Conservation (phyloP, 2,113 vertebrate genomes). For the Trichechus manatus region DNA sequence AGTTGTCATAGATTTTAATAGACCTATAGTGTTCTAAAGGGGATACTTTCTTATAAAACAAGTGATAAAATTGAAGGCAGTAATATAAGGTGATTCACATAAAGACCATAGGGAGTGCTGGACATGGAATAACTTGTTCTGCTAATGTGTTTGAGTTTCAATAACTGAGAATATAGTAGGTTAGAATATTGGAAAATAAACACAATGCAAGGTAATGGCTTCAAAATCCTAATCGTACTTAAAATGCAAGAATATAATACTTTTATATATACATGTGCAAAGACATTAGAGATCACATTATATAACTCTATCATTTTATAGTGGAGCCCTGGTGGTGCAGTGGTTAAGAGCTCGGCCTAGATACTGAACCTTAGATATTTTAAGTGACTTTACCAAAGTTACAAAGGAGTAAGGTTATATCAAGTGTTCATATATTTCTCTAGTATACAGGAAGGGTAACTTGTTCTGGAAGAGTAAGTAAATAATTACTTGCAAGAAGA, state of each 20-base stretch:
- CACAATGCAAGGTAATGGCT: background rate
- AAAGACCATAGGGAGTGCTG: background rate
- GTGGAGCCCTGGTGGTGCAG: too few relatives aligned
- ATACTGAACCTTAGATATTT: background rate
- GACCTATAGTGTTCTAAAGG: background rate
- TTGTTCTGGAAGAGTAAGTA: background rate
- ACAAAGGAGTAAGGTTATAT: background rate
- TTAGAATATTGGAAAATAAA: background rate
- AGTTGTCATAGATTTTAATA: background rate
- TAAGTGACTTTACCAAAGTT: too few relatives aligned
- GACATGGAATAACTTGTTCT: background rate
- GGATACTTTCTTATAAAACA: background rate
- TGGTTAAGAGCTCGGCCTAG: background rate
- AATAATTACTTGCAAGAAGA: background rate
- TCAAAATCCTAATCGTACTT: background rate
- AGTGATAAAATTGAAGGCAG: background rate
- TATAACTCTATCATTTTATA: background rate
- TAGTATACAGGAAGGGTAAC: background rate
- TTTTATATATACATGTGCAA: background rate
- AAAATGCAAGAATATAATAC: background rate
- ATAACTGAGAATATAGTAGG: background rate
- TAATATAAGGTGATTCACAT: background rate
- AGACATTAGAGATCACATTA: background rate
- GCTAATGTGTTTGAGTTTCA: background rate
- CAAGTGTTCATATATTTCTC: background rate